Conservation (phyloP, 1,140 invertebrate species). For the Megalonaias nervosa region DNA sequence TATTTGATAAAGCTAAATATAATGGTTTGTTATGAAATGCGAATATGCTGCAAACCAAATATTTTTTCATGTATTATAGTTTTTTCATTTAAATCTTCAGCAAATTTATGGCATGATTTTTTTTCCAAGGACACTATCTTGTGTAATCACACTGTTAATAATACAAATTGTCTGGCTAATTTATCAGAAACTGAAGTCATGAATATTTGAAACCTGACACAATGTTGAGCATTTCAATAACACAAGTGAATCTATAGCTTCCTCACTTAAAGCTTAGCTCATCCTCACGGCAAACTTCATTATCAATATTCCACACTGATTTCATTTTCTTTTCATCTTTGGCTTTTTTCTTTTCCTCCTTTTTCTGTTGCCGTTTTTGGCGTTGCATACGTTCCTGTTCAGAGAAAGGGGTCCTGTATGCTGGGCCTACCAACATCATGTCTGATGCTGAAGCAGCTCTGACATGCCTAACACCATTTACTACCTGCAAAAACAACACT, state of each 20-base stretch:
- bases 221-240: not conserved
- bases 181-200: not conserved
- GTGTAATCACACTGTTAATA: not conserved
- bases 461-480: constrained; percentile 29
- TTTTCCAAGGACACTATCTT: not conserved
- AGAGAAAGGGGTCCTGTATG: constrained; percentile 57
- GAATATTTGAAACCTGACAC: not conserved
- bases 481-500: constrained; percentile 11
- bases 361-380: constrained; percentile 49
- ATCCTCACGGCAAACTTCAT: constrained; percentile 49
- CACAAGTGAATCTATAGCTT: not conserved
- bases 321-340: constrained; percentile 54
- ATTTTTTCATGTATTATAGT: too few species aligned
- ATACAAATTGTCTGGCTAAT: too few species aligned
- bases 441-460: constrained; percentile 31
- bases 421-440: constrained; percentile 47
- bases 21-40: too few species aligned
- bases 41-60: too few species aligned
- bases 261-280: constrained; percentile 60
- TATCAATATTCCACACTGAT: constrained; percentile 66
- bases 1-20: too few species aligned
- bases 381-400: constrained; percentile 54
- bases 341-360: constrained; percentile 60
- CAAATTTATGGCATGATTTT: not conserved
- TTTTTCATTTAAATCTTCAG: not conserved